Evolutionary conservation across 2,888 invertebrate genomes (phyloP), one percentile per base, ranked within the genome.

Genomic region (Willowsia nigromaculata): DNA sequence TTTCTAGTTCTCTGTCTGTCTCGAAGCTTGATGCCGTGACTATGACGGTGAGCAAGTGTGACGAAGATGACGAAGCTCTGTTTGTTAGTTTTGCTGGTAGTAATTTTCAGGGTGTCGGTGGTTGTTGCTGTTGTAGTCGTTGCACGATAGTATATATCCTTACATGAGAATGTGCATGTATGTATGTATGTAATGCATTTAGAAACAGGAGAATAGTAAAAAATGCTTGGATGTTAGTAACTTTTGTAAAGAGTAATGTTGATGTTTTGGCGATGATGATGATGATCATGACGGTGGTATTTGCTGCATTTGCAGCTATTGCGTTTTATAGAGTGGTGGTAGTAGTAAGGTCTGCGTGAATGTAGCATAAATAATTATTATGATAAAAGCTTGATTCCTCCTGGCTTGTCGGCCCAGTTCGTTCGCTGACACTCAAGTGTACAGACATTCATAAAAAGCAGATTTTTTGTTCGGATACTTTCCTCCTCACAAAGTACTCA

Each of bases 281-380:
- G 25, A 87, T 71, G 74, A 88, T 76, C n/a, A 87, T 71, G 68
- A 82, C 40, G 88, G 50, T 82, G 74, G 74, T 88, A 76, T 88
- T 88, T 88, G 88, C 88, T 88, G 88, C 88, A 88, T 82, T 88
- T 88, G 88, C 88, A 82, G 74, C 56, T 56, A 80, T 59, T 50
- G 47, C 47, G 27, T 47, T 27, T 76, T 50, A 50, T 30, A 22
- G 47, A 74, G 78, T 76, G 13, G 87, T 87, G 53, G n/a, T 87
- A 59, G 33, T 47, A 86, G n/a, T n/a, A n/a, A n/a, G 80, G 80
- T 78, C 53, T 74, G 82, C 37, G 62, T 74, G 87, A 82, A 82
- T 37, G 59, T 88, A 83, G 88, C 88, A 90, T 88, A 88, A 88
- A 90, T 90, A 90, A 90, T 90, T 85, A 90, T 90, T 88, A 84